Base-by-base conservation (phyloP, 2,888 invertebrate genomes). In the Acronicta psi region DNA sequence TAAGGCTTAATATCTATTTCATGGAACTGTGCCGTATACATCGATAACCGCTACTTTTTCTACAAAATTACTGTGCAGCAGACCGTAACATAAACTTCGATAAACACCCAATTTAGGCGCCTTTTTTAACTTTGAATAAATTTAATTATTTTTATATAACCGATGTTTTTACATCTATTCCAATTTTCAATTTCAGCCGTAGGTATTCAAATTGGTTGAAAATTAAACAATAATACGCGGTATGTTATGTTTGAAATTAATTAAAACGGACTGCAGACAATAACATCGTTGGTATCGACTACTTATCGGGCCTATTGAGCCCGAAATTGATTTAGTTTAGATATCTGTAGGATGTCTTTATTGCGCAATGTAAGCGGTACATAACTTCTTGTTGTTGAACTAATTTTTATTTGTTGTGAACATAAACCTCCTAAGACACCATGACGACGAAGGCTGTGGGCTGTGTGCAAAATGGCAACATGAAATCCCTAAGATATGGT, bases 221-320 rank as follows among this genome's bases (percentile, higher is more conserved):
- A 69, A 59, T 60, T 54, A 43, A 43, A 69, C 65, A 75, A 63
- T 59, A 59, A 43, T 40, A 37, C 23, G n/a, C n/a, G n/a, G n/a
- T 47, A 25, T 10, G 9, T 44, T 43, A 51, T 59, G 41, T 58
- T 49, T 38, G 36, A 41, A 53, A 66, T 63, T 69, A 63, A 72
- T 75, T 64, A 53, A 58, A 64, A 8, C 14, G n/a, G 9, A 46
- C 50, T 31, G 52, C n/a, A 34, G 34, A 34, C 34, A n/a, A 31
- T 31, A 6, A n/a, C 34, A n/a, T 6, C 34, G 13, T 1, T 34
- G 34, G 1, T n/a, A 11, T n/a, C n/a, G n/a, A n/a, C n/a, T n/a
- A n/a, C n/a, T n/a, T n/a, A n/a, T 11, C 29, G 6, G 11, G 29
- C 29, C 8, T 10, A 25, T 25, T 7, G 9, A 25, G 25, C 25